Evolutionary conservation across 2,113 vertebrate species (phyloP), one percentile per base, ranked within the genome.

Genomic region (Seriola rivoliana): DNA sequence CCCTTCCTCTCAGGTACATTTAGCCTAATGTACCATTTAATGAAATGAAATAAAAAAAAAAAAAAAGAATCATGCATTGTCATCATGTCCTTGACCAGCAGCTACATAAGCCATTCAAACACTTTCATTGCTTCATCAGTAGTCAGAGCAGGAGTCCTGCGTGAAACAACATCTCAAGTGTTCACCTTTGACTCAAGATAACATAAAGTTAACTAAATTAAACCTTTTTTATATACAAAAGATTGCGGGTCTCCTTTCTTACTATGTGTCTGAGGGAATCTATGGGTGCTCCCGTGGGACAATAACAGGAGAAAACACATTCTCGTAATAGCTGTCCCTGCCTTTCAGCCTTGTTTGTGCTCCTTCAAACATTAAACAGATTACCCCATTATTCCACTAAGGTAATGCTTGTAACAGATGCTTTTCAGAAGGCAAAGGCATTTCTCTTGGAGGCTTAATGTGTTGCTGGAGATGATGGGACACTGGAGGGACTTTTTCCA

Each of bases 331-430:
- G 89, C 73, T 70, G 54, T 69, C 21, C 74, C 71, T 78, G 58
- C 69, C 58, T 86, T 63, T 69, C 64, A 75, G 66, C 42, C 60
- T 65, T 52, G 42, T 58, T 86, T 75, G 64, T 78, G 62, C 64
- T 81, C 54, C 71, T 79, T 86, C 59, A 75, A 54, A 86, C 85
- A 92, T 93, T 89, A 88, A 91, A 92, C 78, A 91, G 86, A 93
- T 93, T 64, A 90, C 54, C 72, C 68, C 57, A 42, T 63, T 34
- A 66, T 89, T 75, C 78, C 71, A n/a, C 60, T 23, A 67, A 75
- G 82, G 46, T 74, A 75, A 78, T 85, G 68, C 83, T 55, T 57
- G 55, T 40, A 85, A 81, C 71, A 69, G 75, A 68, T 75, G 63
- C 65, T 69, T 87, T 85, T 88, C 72, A 55, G 55, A 63, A 64